Percentiles rank a stretch among this genome's conserved stretches.
Conservation (phyloP, 2,888 invertebrate species). For the Oscheius myriophilus region DNA sequence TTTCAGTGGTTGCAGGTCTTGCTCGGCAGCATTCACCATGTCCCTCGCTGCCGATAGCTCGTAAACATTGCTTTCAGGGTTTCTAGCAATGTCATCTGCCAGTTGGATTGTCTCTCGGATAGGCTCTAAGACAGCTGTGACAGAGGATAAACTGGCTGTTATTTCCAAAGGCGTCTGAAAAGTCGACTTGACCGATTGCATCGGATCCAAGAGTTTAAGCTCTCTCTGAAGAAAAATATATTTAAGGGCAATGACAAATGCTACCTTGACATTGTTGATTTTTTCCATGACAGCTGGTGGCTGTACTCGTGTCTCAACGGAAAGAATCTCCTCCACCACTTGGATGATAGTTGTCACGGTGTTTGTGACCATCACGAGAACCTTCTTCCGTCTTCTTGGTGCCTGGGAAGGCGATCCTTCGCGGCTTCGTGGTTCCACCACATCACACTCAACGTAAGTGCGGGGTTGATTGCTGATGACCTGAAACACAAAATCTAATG, state of each 20-base stretch:
- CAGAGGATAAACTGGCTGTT: too few relatives aligned
- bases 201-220: slow-evolving; percentile 10
- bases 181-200: too few relatives aligned
- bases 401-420: slow-evolving; percentile 44
- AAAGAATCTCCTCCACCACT: slow-evolving; percentile 60
- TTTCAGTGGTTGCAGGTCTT: slow-evolving; percentile 1
- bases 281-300: slow-evolving; percentile 44
- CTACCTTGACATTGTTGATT: slow-evolving; percentile 43
- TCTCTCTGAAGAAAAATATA: slow-evolving; percentile 10
- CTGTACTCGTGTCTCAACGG: slow-evolving; percentile 35
- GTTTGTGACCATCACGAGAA: slow-evolving; percentile 64
- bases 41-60: slow-evolving; percentile 19
- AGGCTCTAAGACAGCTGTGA: neutral
- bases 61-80: slow-evolving; percentile 9
- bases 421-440: slow-evolving; percentile 43
- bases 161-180: too few relatives aligned
- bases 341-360: slow-evolving; percentile 67
- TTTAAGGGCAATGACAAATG: too few relatives aligned
- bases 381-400: slow-evolving; percentile 47
- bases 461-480: slow-evolving; percentile 51
- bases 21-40: slow-evolving; percentile 12
- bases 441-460: slow-evolving; percentile 55
- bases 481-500: slow-evolving; percentile 17
- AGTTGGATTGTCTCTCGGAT: slow-evolving; percentile 20
- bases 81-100: slow-evolving; percentile 11